phyloP scores from a whole-genome alignment of 2,113 vertebrate genomes.

The Vanacampus margaritifer region DNA sequence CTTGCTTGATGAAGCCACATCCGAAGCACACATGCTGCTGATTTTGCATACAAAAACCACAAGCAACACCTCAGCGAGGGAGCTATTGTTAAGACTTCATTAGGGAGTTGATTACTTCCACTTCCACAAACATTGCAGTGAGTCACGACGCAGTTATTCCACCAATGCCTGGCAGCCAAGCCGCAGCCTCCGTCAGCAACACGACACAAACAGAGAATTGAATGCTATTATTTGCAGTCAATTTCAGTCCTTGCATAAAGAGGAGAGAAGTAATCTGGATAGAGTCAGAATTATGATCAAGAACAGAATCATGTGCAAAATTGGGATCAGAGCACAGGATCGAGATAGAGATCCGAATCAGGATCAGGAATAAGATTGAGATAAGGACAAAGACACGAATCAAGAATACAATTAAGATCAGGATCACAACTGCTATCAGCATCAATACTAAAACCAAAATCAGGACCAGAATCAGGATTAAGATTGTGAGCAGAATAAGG shows the following conservation, averaged over 20 bases:
- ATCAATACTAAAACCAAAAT: background rate
- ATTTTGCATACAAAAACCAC: conserved; percentile 53
- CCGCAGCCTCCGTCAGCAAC: conserved; percentile 18
- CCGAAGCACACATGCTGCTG: conserved; percentile 22
- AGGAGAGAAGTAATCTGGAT: background rate
- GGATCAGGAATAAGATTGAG: background rate
- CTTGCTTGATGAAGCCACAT: conserved; percentile 11
- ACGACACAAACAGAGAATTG: background rate
- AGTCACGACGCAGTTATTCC: conserved; percentile 66
- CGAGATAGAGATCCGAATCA: background rate
- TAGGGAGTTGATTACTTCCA: conserved; percentile 69
- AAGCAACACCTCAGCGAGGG: conserved; percentile 68
- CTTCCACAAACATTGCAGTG: conserved; percentile 67
- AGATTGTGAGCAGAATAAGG: background rate
- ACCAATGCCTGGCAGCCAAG: conserved; percentile 37
- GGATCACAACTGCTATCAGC: background rate
- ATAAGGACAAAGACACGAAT: background rate
- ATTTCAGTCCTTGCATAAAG: no score
- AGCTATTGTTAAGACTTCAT: conserved; percentile 71
- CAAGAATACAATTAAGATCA: background rate
- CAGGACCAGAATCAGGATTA: background rate
- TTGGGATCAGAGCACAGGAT: background rate
- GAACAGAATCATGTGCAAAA: background rate
- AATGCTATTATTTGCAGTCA: no score
- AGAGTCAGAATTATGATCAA: background rate